Percentiles rank a stretch among this genome's conserved stretches.
Conservation (phyloP, 1,140 invertebrate genomes). For the Pseudachorutes palmiensis region DNA sequence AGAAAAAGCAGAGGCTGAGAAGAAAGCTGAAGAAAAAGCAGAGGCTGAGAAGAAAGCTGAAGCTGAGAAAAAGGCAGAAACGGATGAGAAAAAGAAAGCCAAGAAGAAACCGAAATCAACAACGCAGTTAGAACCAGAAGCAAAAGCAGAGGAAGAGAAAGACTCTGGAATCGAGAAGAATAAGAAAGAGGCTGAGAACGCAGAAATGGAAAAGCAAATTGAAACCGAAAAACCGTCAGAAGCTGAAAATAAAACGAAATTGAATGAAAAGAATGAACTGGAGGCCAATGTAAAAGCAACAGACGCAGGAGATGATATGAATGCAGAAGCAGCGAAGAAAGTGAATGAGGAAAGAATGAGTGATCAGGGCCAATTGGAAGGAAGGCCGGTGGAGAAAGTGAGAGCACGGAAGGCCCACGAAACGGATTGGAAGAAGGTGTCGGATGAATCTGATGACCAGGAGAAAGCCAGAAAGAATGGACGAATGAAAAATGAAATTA, state of each 20-base stretch:
- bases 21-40: no score
- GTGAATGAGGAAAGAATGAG: not conserved
- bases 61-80: not conserved
- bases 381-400: not conserved
- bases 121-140: not conserved
- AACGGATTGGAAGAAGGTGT: not conserved
- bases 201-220: not conserved
- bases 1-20: no score
- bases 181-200: not conserved
- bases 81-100: not conserved
- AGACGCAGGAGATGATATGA: not conserved
- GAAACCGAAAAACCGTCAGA: not conserved
- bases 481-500: not conserved
- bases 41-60: not conserved
- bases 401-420: not conserved
- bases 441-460: not conserved
- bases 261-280: not conserved
- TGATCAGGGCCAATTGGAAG: not conserved
- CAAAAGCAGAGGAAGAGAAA: not conserved
- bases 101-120: no score
- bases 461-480: not conserved
- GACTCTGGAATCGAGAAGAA: not conserved
- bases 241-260: not conserved
- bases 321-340: not conserved
- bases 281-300: not conserved